These are phyloP conservation scores for Crypturellus undulatus DNA, from an alignment of 2,113 vertebrate species.

Conservation along the genomic window DNA sequence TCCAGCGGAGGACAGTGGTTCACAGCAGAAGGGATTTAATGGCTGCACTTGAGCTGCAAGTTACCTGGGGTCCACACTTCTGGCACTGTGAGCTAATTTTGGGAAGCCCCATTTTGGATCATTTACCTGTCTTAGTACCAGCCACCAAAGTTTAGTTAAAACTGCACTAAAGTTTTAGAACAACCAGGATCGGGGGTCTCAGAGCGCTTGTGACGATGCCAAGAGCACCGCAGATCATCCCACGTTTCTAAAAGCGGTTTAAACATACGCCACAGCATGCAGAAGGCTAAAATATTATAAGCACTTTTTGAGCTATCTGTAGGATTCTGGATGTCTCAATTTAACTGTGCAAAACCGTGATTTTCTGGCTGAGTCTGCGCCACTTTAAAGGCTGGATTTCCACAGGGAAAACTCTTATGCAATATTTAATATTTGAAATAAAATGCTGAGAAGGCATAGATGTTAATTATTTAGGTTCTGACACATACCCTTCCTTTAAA, in stretches of 20 bases:
- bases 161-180: background rate
- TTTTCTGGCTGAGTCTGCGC: slow-evolving; percentile 1
- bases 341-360: slow-evolving; percentile 7
- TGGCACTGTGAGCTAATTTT: rapidly evolving
- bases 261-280: rapidly evolving
- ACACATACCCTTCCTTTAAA: slow-evolving; percentile 72
- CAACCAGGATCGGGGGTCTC: rapidly evolving
- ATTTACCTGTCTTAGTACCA: background rate
- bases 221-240: background rate
- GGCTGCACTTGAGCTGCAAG: background rate
- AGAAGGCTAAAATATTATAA: background rate
- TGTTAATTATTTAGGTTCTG: slow-evolving; percentile 76
- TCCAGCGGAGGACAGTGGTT: slow-evolving; percentile 66
- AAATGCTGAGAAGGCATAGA: slow-evolving; percentile 69
- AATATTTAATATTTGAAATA: slow-evolving; percentile 75
- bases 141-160: background rate
- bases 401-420: slow-evolving; percentile 53
- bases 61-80: background rate
- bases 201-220: background rate
- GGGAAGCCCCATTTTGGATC: background rate
- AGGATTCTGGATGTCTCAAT: background rate
- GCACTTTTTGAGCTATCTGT: background rate
- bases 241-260: background rate
- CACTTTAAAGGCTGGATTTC: slow-evolving; percentile 43
- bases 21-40: slow-evolving; percentile 18